Base-by-base conservation (phyloP, 2,888 invertebrate genomes). In the Panorpa germanica region DNA sequence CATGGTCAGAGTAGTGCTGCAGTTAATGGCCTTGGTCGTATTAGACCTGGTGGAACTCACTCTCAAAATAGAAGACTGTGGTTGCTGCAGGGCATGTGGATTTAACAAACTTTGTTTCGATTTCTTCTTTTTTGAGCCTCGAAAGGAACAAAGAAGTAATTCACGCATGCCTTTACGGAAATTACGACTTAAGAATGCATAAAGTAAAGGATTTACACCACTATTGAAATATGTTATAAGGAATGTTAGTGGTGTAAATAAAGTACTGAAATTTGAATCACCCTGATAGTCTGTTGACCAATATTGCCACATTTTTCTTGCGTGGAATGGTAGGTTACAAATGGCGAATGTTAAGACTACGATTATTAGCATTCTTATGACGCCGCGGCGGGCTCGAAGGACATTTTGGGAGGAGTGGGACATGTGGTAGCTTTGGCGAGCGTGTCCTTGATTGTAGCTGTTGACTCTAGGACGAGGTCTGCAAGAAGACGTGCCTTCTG, bases 271-370 rank as follows among this genome's bases (percentile, higher is more conserved):
- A 45, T 74, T 68, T 36, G 73, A 70, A 42, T 69, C 63, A 36
- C 76, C 77, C 39, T 69, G 61, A 51, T 74, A 75, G 37, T 62
- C 63, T 29, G 59, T 59, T 38, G 70, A 69, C 78, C 78, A 83
- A 52, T 80, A 76, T 47, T 80, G 77, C 77, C 83, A 82, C 64
- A 83, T 70, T 49, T 82, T 82, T 20, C 86, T 64, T 2, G 76
- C 78, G 55, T 90, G 88, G 55, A 81, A 80, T 1, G 90, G 90
- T 36, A 90, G 57, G 52, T 88, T 85, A 57, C 88, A 86, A 20
- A 86, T 47, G 10, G 86, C 85, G 53, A 90, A 91, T 30, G 82
- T 76, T 39, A 81, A 63, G 28, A 90, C 86, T 27, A 91, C 80
- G 16, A 81, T 75, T 37, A 90, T 78, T 40, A 90, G 63, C 70